Evolutionary conservation across 2,113 vertebrate species (phyloP).

Genomic region (Cyprinodon variegatus): DNA sequence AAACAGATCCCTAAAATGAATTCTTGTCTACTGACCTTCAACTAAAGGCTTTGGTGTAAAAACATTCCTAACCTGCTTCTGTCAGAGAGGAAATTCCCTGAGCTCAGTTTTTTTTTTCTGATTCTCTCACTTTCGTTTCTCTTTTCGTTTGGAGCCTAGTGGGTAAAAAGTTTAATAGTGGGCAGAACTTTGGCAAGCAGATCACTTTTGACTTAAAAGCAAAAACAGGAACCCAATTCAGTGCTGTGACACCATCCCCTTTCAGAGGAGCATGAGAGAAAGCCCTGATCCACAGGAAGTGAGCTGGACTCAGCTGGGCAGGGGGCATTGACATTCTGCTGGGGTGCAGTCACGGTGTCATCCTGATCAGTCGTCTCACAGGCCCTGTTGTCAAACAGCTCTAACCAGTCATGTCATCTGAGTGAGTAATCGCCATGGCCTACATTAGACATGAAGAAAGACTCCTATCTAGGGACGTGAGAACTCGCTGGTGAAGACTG

Average conservation of each 20-base stretch:
- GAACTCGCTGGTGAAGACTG: slow-evolving; percentile 16
- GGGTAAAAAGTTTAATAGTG: slow-evolving; percentile 44
- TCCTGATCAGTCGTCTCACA: slow-evolving; percentile 32
- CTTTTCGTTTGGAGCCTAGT: slow-evolving; percentile 35
- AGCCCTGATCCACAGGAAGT: slow-evolving; percentile 64
- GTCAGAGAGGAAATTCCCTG: slow-evolving; percentile 18
- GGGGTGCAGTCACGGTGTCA: slow-evolving; percentile 58
- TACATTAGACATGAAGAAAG: not conserved
- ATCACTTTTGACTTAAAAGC: slow-evolving; percentile 55
- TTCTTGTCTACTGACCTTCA: not conserved
- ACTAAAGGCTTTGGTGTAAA: not conserved
- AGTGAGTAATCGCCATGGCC: slow-evolving; percentile 11
- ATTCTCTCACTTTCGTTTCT: slow-evolving; percentile 53
- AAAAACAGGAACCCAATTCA: slow-evolving; percentile 75
- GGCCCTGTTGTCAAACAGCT: slow-evolving; percentile 10
- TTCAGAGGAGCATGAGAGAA: slow-evolving; percentile 64
- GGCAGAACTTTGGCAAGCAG: slow-evolving; percentile 45
- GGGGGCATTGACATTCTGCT: slow-evolving; percentile 66
- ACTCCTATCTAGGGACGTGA: slow-evolving; percentile 9
- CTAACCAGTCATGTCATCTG: slow-evolving; percentile 28
- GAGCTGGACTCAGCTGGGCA: slow-evolving; percentile 59
- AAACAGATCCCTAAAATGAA: not conserved
- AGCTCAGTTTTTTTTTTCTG: slow-evolving; percentile 6
- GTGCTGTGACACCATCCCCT: slow-evolving; percentile 56
- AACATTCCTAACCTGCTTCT: not conserved